phyloP scores from a whole-genome alignment of 1,140 invertebrate genomes.

The Pogonomyrmex barbatus region DNA sequence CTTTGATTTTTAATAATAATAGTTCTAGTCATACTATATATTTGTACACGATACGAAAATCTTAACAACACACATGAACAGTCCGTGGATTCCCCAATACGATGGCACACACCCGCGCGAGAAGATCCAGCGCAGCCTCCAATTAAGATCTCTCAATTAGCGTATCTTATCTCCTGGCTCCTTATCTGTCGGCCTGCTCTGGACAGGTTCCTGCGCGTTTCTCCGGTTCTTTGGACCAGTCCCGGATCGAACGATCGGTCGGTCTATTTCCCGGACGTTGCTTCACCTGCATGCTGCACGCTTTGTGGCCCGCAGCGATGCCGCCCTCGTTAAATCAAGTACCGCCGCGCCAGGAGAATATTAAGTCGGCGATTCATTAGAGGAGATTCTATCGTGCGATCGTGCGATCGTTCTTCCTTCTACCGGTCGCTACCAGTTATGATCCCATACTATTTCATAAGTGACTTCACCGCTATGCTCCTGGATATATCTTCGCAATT shows the following conservation, averaged over 20 bases:
- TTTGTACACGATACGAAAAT: not conserved
- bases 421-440: constrained; percentile 6
- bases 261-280: constrained; percentile 67
- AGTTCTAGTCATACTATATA: not conserved
- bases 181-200: constrained; percentile 67
- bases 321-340: constrained; percentile 73
- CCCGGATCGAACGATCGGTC: constrained; percentile 32
- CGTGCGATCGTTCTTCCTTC: constrained; percentile 6
- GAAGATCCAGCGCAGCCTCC: constrained; percentile 62
- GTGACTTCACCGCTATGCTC: constrained; percentile 3
- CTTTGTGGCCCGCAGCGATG: constrained; percentile 63
- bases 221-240: constrained; percentile 56
- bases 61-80: not conserved
- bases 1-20: not conserved
- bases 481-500: constrained; percentile 48
- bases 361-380: constrained; percentile 71
- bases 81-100: constrained; percentile 26
- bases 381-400: constrained; percentile 44
- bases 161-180: constrained; percentile 79
- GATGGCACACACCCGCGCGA: constrained; percentile 29
- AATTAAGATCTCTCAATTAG: constrained; percentile 83
- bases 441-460: constrained; percentile 37
- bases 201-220: constrained; percentile 70
- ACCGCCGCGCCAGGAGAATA: constrained; percentile 55
- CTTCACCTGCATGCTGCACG: constrained; percentile 55